A percentile compares a stretch with the other conserved stretches of the same genome.
phyloP scores from a whole-genome alignment of 2,888 invertebrate species.

The Chydorus sphaericus region DNA sequence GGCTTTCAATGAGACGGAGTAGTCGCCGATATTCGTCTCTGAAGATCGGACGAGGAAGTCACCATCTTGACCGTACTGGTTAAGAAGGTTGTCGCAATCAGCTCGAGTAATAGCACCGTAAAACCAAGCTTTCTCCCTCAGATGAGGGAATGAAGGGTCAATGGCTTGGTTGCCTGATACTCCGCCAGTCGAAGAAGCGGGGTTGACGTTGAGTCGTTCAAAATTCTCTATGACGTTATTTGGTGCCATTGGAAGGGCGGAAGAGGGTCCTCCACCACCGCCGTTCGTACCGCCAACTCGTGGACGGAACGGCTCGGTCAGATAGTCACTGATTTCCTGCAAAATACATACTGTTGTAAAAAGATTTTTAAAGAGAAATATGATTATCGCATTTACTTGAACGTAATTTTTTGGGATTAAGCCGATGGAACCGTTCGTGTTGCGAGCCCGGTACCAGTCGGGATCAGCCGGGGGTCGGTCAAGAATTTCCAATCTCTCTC shows the following conservation, averaged over 20 bases:
- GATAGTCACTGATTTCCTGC: conserved; percentile 56
- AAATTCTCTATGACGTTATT: conserved; percentile 3
- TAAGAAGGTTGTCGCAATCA: conserved; percentile 89
- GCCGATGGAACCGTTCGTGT: conserved; percentile 80
- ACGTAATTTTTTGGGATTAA: conserved; percentile 91
- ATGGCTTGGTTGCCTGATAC: background rate
- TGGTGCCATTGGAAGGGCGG: background rate
- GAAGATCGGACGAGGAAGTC: conserved; percentile 98
- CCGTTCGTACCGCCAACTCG: conserved; percentile 27
- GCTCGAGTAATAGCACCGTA: conserved; percentile 89
- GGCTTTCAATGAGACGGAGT: conserved; percentile 93
- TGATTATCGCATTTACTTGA: conserved; percentile 46
- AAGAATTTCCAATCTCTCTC: conserved; percentile 86
- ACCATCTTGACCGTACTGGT: conserved; percentile 89
- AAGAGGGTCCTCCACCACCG: background rate
- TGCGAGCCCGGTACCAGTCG: conserved; percentile 95
- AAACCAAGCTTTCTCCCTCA: conserved; percentile 78
- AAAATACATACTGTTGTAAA: background rate
- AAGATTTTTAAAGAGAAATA: background rate
- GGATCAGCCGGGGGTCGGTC: conserved; percentile 95
- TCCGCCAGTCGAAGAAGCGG: background rate
- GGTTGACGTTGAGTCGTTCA: conserved; percentile 11
- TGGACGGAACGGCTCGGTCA: conserved; percentile 60
- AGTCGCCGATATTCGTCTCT: conserved; percentile 98
- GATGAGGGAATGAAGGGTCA: background rate